Evolutionary conservation across 2,113 vertebrate genomes (phyloP), one percentile per base, ranked within the genome.

Genomic region (Okapia johnstoni): DNA sequence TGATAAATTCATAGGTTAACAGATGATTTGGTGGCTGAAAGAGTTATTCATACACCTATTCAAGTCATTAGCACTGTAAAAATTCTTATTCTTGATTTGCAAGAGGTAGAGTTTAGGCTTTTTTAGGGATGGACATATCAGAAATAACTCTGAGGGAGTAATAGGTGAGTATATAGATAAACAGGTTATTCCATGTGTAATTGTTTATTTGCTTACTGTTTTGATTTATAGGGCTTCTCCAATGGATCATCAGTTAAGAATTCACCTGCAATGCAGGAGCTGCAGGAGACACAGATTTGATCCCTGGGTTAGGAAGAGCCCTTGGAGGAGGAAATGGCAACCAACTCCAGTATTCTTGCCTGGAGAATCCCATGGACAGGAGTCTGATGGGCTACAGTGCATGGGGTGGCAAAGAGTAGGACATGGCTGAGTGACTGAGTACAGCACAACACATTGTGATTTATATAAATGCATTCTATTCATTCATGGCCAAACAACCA

Each of bases 91-190:
- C 79, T 66, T 88, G 84, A 90, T 70, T 85, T 94, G 30, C 30
- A 97, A 89, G n/a, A 96, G 83, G 85, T 88, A 48, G 52, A 30
- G 61, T 60, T 88, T 58, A 91, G 70, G 40, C 46, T 87, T 77
- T 96, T 91, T 70, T 61, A 95, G 43, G 26, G 26, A 84, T 21
- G 63, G 48, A 80, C 55, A 95, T 84, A 85, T 90, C 84, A 95
- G 50, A 91, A 97, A 88, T 96, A 96, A 97, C 55, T 97, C 57
- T 87, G 46, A 94, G 96, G 85, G 85, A 60, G 50, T 55, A 95
- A 96, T 80, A 57, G 46, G 36, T 70, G 73, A 94, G n/a, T 85
- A 61, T 58, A 94, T 79, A 23, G 58, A 54, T 92, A 85, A 96
- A 92, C 84, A 97, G 63, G 86, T 95, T 87, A 80, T 81, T 19